Evolutionary conservation across 23 tunicate species (phyloP), one percentile per base, ranked within the genome.

Genomic region (Botrylloides violaceus): DNA sequence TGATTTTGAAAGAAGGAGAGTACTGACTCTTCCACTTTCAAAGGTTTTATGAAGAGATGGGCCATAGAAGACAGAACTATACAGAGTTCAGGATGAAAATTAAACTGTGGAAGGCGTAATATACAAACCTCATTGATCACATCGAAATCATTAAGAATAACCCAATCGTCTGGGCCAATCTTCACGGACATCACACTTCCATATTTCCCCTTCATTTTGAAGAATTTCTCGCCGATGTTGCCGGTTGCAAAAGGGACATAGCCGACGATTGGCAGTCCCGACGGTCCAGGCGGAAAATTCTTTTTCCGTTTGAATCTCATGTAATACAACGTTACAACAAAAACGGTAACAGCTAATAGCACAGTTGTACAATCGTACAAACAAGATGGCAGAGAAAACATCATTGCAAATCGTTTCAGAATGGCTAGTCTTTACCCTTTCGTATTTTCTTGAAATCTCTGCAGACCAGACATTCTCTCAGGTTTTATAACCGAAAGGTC

Each of bases 261-360:
- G 15, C 53, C 53, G 53, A 43, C 53, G 53, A 43, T 43, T 9
- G 30, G 64, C 28, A 59, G 27, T 18, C 64, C 64, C 7, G 28
- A 26, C 19, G 64, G 64, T 23, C 64, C 64, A 6, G 64, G 64
- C 19, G 64, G 64, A 59, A 59, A 59, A n/a, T 59, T 59, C 64
- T 59, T 59, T n/a, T 23, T 23, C 19, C 64, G 28, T n/a, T 59
- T 59, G 23, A 22, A 59, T 7, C 15, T 43, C 53, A 43, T 43
- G 53, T 7, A 12, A 59, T 59, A 59, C 64, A 23, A 22, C 7
- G 9, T 6, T 59, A 59, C 28, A 59, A 26, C 26, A 22, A 59
- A 22, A 23, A 59, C 26, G 30, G 27, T n/a, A 7, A 22, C 64
- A 26, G 18, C 64, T 6, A 59, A 22, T 59, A 59, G 28, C 9